A percentile compares a stretch with the other conserved stretches of the same genome.
phyloP scores from a whole-genome alignment of 2,797 vertebrate genomes.

The Falco peregrinus region DNA sequence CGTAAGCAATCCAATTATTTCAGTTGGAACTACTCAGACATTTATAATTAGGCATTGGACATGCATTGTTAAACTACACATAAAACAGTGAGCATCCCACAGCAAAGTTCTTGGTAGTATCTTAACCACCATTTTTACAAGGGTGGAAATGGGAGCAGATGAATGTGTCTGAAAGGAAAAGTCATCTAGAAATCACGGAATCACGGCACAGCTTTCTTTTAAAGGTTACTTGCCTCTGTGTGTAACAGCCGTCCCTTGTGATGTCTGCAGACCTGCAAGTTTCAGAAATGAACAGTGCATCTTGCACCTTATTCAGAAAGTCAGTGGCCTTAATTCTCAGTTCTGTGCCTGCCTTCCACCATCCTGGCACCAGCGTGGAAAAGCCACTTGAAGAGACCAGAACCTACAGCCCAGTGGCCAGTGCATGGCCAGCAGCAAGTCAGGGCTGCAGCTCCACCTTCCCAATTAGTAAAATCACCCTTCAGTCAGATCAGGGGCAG shows the following conservation, averaged over 20 bases:
- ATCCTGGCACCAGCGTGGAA: not conserved
- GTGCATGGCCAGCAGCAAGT: not conserved
- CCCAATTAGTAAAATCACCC: not conserved
- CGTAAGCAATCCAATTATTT: not conserved
- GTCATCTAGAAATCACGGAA: not conserved
- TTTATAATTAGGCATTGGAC: not conserved
- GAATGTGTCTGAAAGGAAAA: not conserved
- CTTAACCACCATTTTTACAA: not conserved
- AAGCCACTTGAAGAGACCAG: not conserved
- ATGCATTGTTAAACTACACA: not conserved
- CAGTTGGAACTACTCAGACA: not conserved
- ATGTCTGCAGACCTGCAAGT: not conserved
- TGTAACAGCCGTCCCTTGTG: accelerated
- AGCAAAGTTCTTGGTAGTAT: not conserved
- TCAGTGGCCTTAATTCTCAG: not conserved
- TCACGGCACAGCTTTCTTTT: not conserved
- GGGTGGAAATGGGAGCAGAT: not conserved
- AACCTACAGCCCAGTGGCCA: not conserved
- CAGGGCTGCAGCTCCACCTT: not conserved
- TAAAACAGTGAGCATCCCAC: not conserved
- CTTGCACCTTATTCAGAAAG: not conserved
- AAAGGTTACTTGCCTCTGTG: accelerated
- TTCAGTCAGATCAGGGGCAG: not conserved
- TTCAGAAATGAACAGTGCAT: not conserved
- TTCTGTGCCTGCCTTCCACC: not conserved